Percentiles rank a stretch among this genome's conserved stretches.
Conservation (phyloP, 2,888 invertebrate genomes). For the Dexiosoma caninum region DNA sequence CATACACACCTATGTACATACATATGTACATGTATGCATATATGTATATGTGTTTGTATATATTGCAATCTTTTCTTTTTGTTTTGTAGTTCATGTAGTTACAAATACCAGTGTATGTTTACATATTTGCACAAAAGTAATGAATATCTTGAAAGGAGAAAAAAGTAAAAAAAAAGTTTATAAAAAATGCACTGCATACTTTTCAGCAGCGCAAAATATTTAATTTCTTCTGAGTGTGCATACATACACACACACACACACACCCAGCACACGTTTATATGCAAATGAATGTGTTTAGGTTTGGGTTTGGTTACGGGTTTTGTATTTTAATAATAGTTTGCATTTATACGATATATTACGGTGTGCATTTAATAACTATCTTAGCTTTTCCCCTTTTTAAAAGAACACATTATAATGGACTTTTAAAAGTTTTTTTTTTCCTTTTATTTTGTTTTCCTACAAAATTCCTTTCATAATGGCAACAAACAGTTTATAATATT, state of each 20-base stretch:
- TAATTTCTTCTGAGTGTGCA: not conserved
- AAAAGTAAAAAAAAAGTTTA: conserved; percentile 24
- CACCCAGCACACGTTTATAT: too few relatives aligned
- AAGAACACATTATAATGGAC: not conserved
- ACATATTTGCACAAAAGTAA: conserved; percentile 51
- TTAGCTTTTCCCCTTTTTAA: not conserved
- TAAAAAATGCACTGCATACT: conserved; percentile 57
- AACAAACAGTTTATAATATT: not conserved
- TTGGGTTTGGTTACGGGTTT: not conserved
- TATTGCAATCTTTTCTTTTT: too few relatives aligned
- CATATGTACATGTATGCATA: not conserved
- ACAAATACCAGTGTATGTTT: conserved; percentile 36
- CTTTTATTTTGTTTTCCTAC: not conserved
- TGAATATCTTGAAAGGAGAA: conserved; percentile 39
- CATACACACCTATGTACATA: not conserved
- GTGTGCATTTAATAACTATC: conserved; percentile 22
- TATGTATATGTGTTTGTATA: not conserved
- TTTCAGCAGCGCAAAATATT: conserved; percentile 46
- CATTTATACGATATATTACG: conserved; percentile 33
- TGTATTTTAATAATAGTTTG: conserved; percentile 31
- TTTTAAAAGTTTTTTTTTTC: not conserved
- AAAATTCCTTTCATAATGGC: not conserved
- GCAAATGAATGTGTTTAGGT: conserved; percentile 12
- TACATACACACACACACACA: too few relatives aligned
- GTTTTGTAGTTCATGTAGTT: conserved; percentile 25